A percentile compares a stretch with the other conserved stretches of the same genome.
These are phyloP conservation scores for Volucella zonaria DNA, from an alignment of 2,888 invertebrate species.

Conservation along the genomic window DNA sequence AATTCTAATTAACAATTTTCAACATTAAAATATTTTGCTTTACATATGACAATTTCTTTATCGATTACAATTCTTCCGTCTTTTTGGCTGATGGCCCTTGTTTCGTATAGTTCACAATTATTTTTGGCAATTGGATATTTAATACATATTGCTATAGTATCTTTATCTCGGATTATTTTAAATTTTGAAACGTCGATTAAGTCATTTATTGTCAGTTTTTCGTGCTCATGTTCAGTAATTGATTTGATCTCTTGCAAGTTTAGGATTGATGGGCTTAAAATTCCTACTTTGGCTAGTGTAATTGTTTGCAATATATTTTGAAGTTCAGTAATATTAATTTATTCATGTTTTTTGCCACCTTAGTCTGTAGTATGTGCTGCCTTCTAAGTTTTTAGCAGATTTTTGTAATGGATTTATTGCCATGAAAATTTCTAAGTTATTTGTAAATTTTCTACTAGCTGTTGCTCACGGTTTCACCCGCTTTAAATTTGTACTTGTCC, in stretches of 20 bases:
- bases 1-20: too few relatives aligned
- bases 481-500: too few relatives aligned
- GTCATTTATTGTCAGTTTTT: neutral
- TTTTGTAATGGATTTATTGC: conserved; percentile 1
- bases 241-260: conserved; percentile 1
- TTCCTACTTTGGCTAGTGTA: neutral
- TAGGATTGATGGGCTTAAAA: neutral
- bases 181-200: conserved; percentile 12
- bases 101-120: conserved; percentile 2
- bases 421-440: neutral
- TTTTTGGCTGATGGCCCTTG: neutral
- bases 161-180: conserved; percentile 7
- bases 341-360: neutral
- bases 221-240: conserved; percentile 2
- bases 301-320: neutral
- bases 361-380: neutral
- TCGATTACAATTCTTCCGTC: neutral
- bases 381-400: conserved; percentile 3
- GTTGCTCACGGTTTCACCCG: too few relatives aligned
- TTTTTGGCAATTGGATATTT: conserved; percentile 11
- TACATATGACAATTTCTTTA: neutral
- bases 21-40: neutral
- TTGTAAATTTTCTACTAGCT: neutral
- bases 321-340: neutral
- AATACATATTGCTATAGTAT: neutral